A percentile compares a stretch with the other conserved stretches of the same genome.
Conservation (phyloP, 2,797 vertebrate genomes). For the Scleropages formosus region DNA sequence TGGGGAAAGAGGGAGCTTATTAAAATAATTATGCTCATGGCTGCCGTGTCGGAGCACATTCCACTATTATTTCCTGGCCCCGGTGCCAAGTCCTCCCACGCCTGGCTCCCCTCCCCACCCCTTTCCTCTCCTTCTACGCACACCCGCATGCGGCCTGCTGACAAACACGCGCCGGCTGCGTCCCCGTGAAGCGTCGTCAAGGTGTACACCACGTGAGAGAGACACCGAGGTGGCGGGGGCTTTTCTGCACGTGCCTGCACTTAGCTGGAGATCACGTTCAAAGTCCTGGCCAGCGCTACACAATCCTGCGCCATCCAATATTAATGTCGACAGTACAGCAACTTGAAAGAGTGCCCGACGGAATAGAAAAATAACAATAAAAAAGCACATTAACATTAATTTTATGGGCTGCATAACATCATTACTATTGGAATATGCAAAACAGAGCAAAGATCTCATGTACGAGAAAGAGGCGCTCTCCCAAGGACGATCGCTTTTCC, state of each 20-base stretch:
- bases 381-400: background rate
- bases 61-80: constrained; percentile 78
- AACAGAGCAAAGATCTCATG: background rate
- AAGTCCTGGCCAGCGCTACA: constrained; percentile 10
- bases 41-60: constrained; percentile 64
- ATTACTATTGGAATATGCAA: constrained; percentile 9
- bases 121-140: constrained; percentile 77
- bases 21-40: constrained; percentile 77
- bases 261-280: constrained; percentile 28
- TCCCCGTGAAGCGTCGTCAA: background rate
- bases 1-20: constrained; percentile 70
- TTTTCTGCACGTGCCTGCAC: background rate
- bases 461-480: background rate
- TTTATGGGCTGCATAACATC: constrained; percentile 21
- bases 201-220: background rate
- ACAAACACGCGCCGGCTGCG: constrained; percentile 54
- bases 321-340: background rate
- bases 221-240: background rate
- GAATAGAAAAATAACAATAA: background rate
- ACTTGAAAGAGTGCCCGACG: constrained; percentile 4
- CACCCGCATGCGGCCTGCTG: constrained; percentile 65
- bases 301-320: constrained; percentile 15
- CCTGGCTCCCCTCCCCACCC: constrained; percentile 54
- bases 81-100: constrained; percentile 73
- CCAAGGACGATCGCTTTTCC: constrained; percentile 45